Evolutionary conservation across 2,797 vertebrate genomes (phyloP).

Genomic region (Phataginus tricuspis): DNA sequence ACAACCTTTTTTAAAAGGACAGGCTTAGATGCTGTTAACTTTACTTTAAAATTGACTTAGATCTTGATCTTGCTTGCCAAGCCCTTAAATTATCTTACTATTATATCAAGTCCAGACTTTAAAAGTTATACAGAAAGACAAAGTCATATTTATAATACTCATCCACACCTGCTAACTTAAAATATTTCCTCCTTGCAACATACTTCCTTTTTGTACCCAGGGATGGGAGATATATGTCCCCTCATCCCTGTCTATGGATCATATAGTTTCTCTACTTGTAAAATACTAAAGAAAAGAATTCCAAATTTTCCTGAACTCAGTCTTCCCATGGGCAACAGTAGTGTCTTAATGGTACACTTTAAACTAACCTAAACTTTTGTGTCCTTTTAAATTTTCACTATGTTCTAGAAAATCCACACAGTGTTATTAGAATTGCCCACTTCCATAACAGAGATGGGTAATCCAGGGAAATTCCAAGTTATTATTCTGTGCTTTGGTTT

Average conservation of each 20-base stretch:
- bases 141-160: not conserved
- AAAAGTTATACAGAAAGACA: slow-evolving; percentile 12
- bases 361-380: not conserved
- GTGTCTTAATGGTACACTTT: not conserved
- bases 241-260: not conserved
- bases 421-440: not conserved
- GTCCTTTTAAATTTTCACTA: slow-evolving; percentile 21
- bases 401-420: not conserved
- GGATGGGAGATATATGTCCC: no score
- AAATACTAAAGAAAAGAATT: not conserved
- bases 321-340: not conserved
- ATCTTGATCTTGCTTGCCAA: not conserved
- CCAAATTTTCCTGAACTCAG: not conserved
- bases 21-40: slow-evolving; percentile 47
- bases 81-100: slow-evolving; percentile 35
- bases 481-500: not conserved
- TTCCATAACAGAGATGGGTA: not conserved
- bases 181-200: not conserved
- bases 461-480: not conserved
- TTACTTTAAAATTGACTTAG: slow-evolving; percentile 28
- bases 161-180: not conserved
- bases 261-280: not conserved
- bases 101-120: not conserved
- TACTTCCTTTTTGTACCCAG: not conserved
- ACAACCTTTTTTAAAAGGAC: not conserved